Percentiles rank a stretch among this genome's conserved stretches.
Conservation (phyloP, 1,140 invertebrate species). For the Centruroides vittatus region DNA sequence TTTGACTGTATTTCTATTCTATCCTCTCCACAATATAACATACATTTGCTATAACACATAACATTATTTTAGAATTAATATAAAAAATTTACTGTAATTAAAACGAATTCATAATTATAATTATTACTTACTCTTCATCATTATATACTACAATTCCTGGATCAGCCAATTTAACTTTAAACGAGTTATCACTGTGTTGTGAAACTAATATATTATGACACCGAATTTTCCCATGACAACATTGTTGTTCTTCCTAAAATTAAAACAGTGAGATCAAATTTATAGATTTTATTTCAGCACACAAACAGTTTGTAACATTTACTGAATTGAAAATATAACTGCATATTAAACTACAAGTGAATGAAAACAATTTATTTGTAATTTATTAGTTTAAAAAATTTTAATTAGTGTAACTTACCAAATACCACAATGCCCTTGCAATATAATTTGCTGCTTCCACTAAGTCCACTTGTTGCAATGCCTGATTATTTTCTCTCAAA, state of each 20-base stretch:
- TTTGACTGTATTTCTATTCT: no score
- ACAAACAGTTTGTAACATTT: not conserved
- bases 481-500: slow-evolving; percentile 34
- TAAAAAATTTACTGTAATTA: no score
- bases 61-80: no score
- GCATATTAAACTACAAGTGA: no score
- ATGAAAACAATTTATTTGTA: not conserved
- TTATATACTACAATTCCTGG: slow-evolving; percentile 37
- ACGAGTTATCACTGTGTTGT: slow-evolving; percentile 44
- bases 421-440: slow-evolving; percentile 61
- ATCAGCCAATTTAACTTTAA: slow-evolving; percentile 63
- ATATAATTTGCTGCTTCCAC: slow-evolving; percentile 59
- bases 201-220: slow-evolving; percentile 66
- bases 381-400: not conserved
- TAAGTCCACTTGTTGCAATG: slow-evolving; percentile 49
- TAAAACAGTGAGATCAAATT: slow-evolving; percentile 16
- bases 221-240: slow-evolving; percentile 71
- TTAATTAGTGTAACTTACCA: slow-evolving; percentile 35
- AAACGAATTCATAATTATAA: not conserved
- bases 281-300: not conserved
- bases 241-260: slow-evolving; percentile 49
- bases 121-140: slow-evolving; percentile 43
- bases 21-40: no score
- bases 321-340: not conserved
- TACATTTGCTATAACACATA: no score